These are phyloP conservation scores for Rotaria magnacalcarata DNA, from an alignment of 2,888 invertebrate species.

Conservation along the genomic window DNA sequence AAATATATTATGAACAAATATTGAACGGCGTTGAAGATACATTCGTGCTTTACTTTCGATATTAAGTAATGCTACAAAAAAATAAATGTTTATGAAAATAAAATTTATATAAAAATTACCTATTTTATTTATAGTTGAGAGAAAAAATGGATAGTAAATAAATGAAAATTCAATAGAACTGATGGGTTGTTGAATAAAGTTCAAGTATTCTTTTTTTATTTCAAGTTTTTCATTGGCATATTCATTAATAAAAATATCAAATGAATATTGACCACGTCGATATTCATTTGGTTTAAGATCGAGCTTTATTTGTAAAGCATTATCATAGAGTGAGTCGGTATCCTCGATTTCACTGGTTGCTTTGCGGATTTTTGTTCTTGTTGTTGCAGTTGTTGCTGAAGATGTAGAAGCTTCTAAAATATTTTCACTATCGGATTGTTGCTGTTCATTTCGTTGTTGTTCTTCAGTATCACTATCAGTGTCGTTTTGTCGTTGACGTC, in stretches of 20 bases:
- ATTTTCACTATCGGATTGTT: conserved; percentile 41
- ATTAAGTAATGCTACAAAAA: conserved; percentile 29
- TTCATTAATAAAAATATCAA: conserved; percentile 88
- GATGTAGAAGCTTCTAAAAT: neutral
- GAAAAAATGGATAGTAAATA: conserved; percentile 80
- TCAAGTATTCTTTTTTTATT: conserved; percentile 87
- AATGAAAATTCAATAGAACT: conserved; percentile 68
- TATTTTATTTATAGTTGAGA: conserved; percentile 79
- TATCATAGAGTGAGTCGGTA: neutral
- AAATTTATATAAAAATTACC: neutral
- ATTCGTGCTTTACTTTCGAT: conserved; percentile 83
- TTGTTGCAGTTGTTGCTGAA: neutral
- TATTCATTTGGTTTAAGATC: conserved; percentile 74
- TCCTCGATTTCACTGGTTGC: neutral
- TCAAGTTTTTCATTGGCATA: conserved; percentile 77
- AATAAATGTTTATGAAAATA: neutral
- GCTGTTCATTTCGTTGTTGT: conserved; percentile 55
- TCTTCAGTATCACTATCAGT: conserved; percentile 61
- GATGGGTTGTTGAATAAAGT: conserved; percentile 64
- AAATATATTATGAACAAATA: conserved; percentile 72
- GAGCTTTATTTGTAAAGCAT: conserved; percentile 69
- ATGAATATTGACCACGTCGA: conserved; percentile 75
- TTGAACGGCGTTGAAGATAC: conserved; percentile 83
- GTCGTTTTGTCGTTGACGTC: conserved; percentile 59
- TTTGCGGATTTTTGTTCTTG: neutral